These are phyloP conservation scores for Diuraphis noxia DNA, from an alignment of 1,140 invertebrate species.

Conservation along the genomic window DNA sequence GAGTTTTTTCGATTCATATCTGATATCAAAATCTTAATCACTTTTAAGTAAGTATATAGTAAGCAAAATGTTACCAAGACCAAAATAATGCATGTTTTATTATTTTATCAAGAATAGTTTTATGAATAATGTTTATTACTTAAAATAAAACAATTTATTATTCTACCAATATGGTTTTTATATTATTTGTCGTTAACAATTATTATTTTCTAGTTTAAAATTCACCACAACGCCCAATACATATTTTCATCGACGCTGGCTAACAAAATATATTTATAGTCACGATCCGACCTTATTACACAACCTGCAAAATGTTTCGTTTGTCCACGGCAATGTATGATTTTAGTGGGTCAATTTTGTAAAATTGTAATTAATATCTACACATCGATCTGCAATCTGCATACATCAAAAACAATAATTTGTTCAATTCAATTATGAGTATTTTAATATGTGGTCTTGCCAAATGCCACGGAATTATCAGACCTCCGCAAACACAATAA, in stretches of 20 bases:
- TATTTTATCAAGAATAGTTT: background rate
- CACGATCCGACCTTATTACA: conserved; percentile 17
- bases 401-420: background rate
- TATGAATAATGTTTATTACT: background rate
- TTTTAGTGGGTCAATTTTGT: background rate
- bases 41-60: background rate
- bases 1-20: background rate
- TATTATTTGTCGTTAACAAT: background rate
- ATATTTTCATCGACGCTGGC: background rate
- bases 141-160: background rate
- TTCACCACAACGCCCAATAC: background rate
- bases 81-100: background rate
- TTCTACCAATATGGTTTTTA: background rate
- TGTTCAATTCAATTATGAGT: background rate
- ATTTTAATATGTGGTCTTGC: background rate
- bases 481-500: background rate
- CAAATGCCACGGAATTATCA: background rate
- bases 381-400: background rate
- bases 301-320: background rate
- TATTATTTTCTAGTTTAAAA: background rate
- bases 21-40: background rate
- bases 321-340: background rate
- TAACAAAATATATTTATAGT: background rate
- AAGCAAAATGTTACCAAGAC: background rate
- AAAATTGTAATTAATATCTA: background rate